Evolutionary conservation across 2,888 invertebrate genomes (phyloP).

Genomic region (Micoletzkya japonica): DNA sequence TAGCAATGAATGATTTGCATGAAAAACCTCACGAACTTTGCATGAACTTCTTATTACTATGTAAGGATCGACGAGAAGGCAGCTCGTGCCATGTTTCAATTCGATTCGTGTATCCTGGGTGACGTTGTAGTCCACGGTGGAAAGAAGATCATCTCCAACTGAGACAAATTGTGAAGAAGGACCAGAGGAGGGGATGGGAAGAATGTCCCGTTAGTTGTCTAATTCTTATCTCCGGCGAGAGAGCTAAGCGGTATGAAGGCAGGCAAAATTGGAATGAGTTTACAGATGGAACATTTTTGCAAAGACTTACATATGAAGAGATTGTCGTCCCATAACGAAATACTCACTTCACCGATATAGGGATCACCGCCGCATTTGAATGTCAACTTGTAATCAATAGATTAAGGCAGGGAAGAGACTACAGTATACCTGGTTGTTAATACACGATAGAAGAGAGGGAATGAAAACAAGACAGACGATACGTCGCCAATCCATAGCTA

Average conservation of each 20-base stretch:
- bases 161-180: background rate
- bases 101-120: background rate
- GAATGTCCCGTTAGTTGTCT: no score
- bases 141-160: background rate
- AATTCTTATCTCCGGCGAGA: no score
- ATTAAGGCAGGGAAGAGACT: no score
- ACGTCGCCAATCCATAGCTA: constrained; percentile 17
- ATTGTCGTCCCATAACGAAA: background rate
- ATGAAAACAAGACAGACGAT: constrained; percentile 4
- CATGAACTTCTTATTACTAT: background rate
- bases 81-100: background rate
- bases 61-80: background rate
- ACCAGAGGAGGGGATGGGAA: background rate
- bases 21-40: background rate
- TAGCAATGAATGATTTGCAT: no score
- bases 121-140: background rate
- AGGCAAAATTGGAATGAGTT: no score
- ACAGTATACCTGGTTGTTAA: no score
- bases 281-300: no score
- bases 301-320: background rate
- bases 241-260: no score
- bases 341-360: background rate
- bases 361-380: background rate
- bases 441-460: background rate
- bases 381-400: no score